phyloP scores from a whole-genome alignment of 23 tunicate genomes.

The Botrylloides violaceus region DNA sequence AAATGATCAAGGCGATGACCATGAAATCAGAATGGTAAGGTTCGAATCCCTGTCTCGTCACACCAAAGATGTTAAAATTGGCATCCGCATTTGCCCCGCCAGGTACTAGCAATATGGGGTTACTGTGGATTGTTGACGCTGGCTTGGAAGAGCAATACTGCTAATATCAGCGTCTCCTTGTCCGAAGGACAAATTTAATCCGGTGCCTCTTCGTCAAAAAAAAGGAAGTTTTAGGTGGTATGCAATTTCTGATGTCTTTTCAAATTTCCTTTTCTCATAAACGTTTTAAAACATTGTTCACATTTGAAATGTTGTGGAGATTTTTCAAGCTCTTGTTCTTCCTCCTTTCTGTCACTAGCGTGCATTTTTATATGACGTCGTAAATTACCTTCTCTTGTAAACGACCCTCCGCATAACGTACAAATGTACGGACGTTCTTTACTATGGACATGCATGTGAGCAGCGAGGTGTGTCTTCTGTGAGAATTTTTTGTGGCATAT shows the following conservation, averaged over 20 bases:
- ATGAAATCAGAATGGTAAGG: too few species aligned
- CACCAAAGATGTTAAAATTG: too few species aligned
- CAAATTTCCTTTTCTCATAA: neutral
- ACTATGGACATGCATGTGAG: neutral
- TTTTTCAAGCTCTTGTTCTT: neutral
- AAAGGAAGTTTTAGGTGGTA: too few species aligned
- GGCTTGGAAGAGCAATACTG: too few species aligned
- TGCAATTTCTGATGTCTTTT: slow-evolving; percentile 4
- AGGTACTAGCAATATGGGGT: too few species aligned
- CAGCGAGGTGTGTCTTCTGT: slow-evolving; percentile 1
- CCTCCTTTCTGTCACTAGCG: neutral
- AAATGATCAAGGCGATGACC: too few species aligned
- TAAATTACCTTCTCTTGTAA: neutral
- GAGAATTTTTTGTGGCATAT: neutral
- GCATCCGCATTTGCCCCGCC: too few species aligned
- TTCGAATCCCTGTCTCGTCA: too few species aligned
- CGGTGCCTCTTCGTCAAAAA: too few species aligned
- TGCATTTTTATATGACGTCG: slow-evolving; percentile 12
- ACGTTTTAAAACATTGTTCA: neutral
- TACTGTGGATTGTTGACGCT: too few species aligned
- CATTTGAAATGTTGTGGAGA: neutral
- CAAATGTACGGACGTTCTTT: neutral
- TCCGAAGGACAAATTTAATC: too few species aligned
- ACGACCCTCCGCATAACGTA: neutral
- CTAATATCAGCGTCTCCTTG: too few species aligned